phyloP scores from a whole-genome alignment of 2,888 invertebrate species.

The Amphipyra berbera region DNA sequence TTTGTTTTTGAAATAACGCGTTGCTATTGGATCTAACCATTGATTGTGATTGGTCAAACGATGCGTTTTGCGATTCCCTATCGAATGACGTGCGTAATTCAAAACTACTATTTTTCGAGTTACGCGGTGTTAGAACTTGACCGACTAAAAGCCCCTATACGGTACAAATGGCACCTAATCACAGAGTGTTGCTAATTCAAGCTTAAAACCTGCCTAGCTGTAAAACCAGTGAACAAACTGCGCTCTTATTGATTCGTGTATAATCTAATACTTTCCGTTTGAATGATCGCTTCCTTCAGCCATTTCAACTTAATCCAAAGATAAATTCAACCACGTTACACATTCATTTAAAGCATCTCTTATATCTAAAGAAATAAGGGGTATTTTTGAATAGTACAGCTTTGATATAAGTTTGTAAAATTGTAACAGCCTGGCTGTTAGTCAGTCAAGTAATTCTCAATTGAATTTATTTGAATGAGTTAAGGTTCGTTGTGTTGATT shows the following conservation, averaged over 20 bases:
- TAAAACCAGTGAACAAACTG: slow-evolving; percentile 52
- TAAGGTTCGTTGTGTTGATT: slow-evolving; percentile 48
- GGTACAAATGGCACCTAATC: slow-evolving; percentile 31
- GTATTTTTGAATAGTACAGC: slow-evolving; percentile 10
- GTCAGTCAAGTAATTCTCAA: slow-evolving; percentile 56
- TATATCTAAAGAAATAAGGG: background rate
- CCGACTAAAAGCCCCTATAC: slow-evolving; percentile 10
- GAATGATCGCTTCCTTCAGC: slow-evolving; percentile 56
- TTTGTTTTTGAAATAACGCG: too few relatives aligned
- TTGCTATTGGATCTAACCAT: too few relatives aligned
- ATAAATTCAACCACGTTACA: slow-evolving; percentile 26
- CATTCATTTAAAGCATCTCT: background rate
- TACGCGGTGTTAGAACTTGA: too few relatives aligned
- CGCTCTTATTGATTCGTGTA: slow-evolving; percentile 65
- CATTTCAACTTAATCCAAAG: slow-evolving; percentile 54
- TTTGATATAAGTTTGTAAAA: slow-evolving; percentile 14
- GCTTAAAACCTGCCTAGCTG: slow-evolving; percentile 55
- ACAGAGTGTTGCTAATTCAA: slow-evolving; percentile 47
- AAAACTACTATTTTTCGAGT: too few relatives aligned
- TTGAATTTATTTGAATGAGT: slow-evolving; percentile 61
- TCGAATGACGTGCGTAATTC: too few relatives aligned
- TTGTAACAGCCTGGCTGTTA: slow-evolving; percentile 50
- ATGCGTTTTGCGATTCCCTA: too few relatives aligned
- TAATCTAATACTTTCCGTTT: slow-evolving; percentile 71
- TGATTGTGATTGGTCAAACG: too few relatives aligned